phyloP scores from a whole-genome alignment of 2,888 invertebrate genomes.

The Chorisops tibialis region DNA sequence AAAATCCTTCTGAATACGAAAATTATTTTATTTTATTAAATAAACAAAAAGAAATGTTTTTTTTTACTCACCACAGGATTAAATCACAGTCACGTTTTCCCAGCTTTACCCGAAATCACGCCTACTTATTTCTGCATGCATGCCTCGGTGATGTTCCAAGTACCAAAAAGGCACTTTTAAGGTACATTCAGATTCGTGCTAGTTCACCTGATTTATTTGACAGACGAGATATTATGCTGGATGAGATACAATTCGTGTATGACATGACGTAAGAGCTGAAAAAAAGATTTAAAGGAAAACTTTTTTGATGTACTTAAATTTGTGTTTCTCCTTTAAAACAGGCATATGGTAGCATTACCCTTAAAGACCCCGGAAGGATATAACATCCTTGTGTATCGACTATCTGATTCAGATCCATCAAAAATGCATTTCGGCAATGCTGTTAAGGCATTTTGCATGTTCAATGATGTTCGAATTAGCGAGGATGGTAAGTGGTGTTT shows the following conservation, averaged over 20 bases:
- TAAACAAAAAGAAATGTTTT: too few species aligned
- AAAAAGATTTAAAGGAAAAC: slow-evolving; percentile 17
- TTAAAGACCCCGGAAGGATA: slow-evolving; percentile 61
- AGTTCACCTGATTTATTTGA: slow-evolving; percentile 60
- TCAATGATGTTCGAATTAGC: slow-evolving; percentile 63
- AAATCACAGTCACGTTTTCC: slow-evolving; percentile 60
- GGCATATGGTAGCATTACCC: slow-evolving; percentile 62
- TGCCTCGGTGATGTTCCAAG: slow-evolving; percentile 53
- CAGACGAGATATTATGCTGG: slow-evolving; percentile 56
- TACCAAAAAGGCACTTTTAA: slow-evolving; percentile 49
- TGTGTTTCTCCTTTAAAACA: slow-evolving; percentile 40
- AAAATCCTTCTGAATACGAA: too few species aligned
- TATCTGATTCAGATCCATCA: slow-evolving; percentile 61
- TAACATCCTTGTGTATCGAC: slow-evolving; percentile 60
- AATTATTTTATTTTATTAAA: too few species aligned
- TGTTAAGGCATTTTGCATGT: slow-evolving; percentile 64
- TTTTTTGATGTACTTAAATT: slow-evolving; percentile 20
- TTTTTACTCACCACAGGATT: slow-evolving; percentile 55
- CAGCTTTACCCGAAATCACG: slow-evolving; percentile 60
- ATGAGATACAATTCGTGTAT: slow-evolving; percentile 56
- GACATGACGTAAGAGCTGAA: slow-evolving; percentile 59
- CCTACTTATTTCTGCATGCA: slow-evolving; percentile 64
- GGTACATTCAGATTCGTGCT: slow-evolving; percentile 47
- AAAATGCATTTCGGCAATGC: slow-evolving; percentile 63
- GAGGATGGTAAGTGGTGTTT: slow-evolving; percentile 53